Base-by-base conservation (phyloP, 1,140 invertebrate genomes). In the Drosophila athabasca region DNA sequence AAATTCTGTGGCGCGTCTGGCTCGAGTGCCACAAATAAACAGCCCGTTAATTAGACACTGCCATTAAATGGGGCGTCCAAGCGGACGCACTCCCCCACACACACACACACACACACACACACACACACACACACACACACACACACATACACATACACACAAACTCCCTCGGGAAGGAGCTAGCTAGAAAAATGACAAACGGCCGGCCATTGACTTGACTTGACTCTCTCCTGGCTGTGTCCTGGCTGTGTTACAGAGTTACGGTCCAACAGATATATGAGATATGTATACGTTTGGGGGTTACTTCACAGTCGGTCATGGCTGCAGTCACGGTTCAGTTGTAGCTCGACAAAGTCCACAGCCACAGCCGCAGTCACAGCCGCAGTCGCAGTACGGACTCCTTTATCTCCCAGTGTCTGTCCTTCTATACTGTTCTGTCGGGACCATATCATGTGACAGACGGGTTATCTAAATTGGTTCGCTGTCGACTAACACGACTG, bases 11-110 rank as follows among this genome's bases (percentile, higher is more conserved):
- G 24, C 24, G 0, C 6, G 13, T 48, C 19, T 43, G 39, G 66
- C 49, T 15, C 54, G 17, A 39, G 31, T 87, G 82, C 64, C 81
- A 72, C 85, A 84, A 77, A 75, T 87, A 85, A 82, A 75, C 69
- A 46, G 17, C 24, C 48, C 49, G 64, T 62, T 82, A 87, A 85
- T 85, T 85, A 85, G 64, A 35, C 69, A 74, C 45, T 77, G 62
- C 53, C 72, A 71, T 58, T 60, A 78, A 82, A 83, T 82, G 69
- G 60, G 74, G 44, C 49, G 41, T 43, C 4, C 41, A 52, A 26
- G 5, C 24, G 45, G 55, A 69, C 49, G 53, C 26, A 22, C 19
- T 39, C 44, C 59, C 41, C n/a, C 0, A 2, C 17, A 26, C 48
- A 45, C 35, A 13, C 29, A 8, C 29, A 7, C 29, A 19, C 29